Evolutionary conservation across 1,140 invertebrate genomes (phyloP).

Genomic region (Calycopis cecrops): DNA sequence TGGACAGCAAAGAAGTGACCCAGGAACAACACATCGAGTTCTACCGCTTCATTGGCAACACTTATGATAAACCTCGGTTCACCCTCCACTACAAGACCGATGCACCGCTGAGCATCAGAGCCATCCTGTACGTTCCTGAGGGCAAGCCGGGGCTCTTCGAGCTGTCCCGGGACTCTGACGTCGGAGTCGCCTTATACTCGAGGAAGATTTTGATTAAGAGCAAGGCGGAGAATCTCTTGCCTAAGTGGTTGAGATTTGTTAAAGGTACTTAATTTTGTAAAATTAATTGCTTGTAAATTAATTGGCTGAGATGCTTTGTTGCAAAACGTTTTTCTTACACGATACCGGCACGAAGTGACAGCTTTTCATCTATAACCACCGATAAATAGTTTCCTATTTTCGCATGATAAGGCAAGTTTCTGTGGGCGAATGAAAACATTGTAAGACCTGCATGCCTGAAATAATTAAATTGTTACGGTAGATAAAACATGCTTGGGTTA

Average conservation of each 20-base stretch:
- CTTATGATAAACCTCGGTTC: slow-evolving; percentile 90
- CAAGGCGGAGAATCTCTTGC: slow-evolving; percentile 92
- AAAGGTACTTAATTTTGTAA: slow-evolving; percentile 81
- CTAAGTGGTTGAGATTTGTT: slow-evolving; percentile 95
- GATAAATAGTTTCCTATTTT: no score
- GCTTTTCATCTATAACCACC: no score
- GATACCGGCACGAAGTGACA: no score
- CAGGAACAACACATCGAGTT: slow-evolving; percentile 93
- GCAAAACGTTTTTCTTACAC: no score
- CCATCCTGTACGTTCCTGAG: slow-evolving; percentile 95
- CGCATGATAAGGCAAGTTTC: no score
- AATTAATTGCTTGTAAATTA: no score
- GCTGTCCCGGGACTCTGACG: slow-evolving; percentile 87
- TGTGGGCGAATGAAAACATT: no score
- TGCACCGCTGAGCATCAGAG: slow-evolving; percentile 92
- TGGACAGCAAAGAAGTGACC: slow-evolving; percentile 92
- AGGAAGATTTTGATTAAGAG: slow-evolving; percentile 93
- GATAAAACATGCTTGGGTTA: no score
- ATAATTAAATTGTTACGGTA: no score
- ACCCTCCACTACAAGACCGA: slow-evolving; percentile 92
- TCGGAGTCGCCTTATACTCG: slow-evolving; percentile 92
- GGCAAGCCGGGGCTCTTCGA: slow-evolving; percentile 93
- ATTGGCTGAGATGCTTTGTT: no score
- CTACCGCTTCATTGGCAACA: slow-evolving; percentile 90
- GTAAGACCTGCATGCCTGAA: no score